Evolutionary conservation across 2,113 vertebrate species (phyloP).

Genomic region (Rhombomys opimus): DNA sequence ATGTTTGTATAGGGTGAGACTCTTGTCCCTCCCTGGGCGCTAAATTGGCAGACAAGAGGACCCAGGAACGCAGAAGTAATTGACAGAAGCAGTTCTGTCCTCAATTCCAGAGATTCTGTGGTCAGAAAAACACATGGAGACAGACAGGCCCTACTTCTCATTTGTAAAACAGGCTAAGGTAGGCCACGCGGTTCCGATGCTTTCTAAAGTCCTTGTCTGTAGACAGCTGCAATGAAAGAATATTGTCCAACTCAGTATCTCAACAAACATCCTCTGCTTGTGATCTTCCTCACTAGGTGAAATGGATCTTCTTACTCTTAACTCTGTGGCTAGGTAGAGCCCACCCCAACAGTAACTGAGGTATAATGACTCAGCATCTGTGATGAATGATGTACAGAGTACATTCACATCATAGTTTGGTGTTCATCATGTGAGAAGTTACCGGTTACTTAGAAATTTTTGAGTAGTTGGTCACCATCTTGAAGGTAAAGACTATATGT

Average conservation of each 20-base stretch:
- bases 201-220: conserved; percentile 88
- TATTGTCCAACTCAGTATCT: neutral
- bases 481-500: neutral
- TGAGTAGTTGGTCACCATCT: neutral
- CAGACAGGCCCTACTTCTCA: conserved; percentile 59
- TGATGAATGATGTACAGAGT: too few species aligned
- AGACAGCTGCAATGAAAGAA: conserved; percentile 85
- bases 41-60: neutral
- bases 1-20: neutral
- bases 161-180: conserved; percentile 83
- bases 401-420: neutral
- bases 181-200: conserved; percentile 87
- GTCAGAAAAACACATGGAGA: neutral
- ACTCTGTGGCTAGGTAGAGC: neutral
- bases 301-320: neutral
- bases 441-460: conserved; percentile 19
- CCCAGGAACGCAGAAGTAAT: neutral
- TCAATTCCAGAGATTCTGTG: neutral
- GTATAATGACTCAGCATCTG: neutral
- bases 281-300: neutral
- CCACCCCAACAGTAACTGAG: too few species aligned
- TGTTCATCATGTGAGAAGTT: neutral
- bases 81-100: neutral
- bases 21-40: neutral
- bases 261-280: neutral